phyloP scores from a whole-genome alignment of 2,113 vertebrate genomes.

The Lipophrys pholis region DNA sequence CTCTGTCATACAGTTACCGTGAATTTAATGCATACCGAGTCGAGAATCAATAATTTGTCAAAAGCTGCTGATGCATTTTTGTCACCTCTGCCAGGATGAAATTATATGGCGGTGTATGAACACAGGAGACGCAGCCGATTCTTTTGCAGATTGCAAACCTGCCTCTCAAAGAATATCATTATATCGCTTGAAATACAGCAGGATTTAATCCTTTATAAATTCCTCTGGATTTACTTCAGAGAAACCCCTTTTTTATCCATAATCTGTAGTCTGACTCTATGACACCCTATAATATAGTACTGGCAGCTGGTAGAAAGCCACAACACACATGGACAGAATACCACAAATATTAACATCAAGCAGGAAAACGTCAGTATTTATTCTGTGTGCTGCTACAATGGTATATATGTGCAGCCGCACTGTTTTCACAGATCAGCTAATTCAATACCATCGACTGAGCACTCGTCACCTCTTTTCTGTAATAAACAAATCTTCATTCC shows the following conservation, averaged over 20 bases:
- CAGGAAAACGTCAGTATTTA: neutral
- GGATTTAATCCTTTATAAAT: conserved; percentile 37
- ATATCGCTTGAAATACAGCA: conserved; percentile 47
- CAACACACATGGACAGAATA: neutral
- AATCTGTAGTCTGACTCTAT: conserved; percentile 1
- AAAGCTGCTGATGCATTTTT: conserved; percentile 66
- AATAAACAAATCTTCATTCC: neutral
- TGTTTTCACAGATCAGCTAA: neutral
- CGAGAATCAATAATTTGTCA: conserved; percentile 66
- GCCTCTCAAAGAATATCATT: conserved; percentile 35
- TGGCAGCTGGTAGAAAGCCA: neutral
- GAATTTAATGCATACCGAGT: conserved; percentile 65
- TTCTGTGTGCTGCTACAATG: neutral
- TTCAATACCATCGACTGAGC: neutral
- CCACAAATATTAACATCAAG: neutral
- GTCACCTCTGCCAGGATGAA: conserved; percentile 48
- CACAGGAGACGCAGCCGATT: conserved; percentile 30
- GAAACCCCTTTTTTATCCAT: conserved; percentile 2
- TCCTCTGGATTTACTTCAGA: conserved; percentile 29
- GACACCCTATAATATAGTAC: conserved; percentile 4
- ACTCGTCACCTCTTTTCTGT: neutral
- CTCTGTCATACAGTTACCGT: conserved; percentile 64
- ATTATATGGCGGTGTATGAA: conserved; percentile 39
- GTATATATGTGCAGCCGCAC: neutral
- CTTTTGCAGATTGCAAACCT: conserved; percentile 30